A percentile compares a stretch with the other conserved stretches of the same genome.
Conservation (phyloP, 2,113 vertebrate genomes). For the Vireo altiloquus region DNA sequence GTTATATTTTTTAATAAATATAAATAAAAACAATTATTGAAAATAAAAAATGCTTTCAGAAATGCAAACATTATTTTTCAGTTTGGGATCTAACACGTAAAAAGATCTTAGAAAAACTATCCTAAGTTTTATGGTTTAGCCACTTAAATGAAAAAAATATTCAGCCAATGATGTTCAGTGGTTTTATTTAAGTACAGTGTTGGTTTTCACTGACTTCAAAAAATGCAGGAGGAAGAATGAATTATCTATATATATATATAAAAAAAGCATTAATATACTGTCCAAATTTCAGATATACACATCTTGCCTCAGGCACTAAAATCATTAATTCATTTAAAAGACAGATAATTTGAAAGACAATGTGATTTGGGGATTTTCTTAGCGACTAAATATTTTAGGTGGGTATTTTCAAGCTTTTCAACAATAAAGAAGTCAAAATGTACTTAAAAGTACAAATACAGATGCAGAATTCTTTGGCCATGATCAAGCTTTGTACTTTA, state of each 20-base stretch:
- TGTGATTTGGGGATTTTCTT: neutral
- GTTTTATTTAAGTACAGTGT: neutral
- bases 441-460: neutral
- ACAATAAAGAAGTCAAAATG: neutral
- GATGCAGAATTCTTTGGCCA: neutral
- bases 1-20: neutral
- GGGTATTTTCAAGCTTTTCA: neutral
- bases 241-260: neutral
- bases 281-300: neutral
- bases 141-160: neutral
- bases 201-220: neutral
- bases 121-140: neutral
- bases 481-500: neutral
- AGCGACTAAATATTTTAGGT: neutral
- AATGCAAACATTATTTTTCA: neutral
- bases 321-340: neutral
- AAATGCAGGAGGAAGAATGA: neutral
- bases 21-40: neutral
- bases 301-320: neutral
- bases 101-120: neutral
- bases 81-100: neutral
- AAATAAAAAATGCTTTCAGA: neutral
- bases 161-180: neutral
- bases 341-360: neutral
- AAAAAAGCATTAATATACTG: neutral